Conservation (phyloP, 2,113 vertebrate genomes). For the Madoqua kirkii region DNA sequence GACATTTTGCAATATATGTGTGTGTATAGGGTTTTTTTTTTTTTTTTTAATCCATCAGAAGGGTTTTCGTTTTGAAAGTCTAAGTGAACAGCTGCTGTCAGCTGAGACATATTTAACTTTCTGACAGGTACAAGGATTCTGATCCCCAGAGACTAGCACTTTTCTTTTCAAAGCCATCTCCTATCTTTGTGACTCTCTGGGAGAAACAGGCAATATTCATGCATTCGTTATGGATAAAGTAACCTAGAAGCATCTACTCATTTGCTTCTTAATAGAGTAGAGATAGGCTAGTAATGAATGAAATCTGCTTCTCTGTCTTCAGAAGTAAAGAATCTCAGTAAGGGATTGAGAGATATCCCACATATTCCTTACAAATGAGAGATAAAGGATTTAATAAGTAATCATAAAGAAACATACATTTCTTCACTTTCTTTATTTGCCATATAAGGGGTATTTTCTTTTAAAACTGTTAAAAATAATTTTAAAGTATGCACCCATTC, state of each 20-base stretch:
- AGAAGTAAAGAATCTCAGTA: not conserved
- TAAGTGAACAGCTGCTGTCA: slow-evolving; percentile 71
- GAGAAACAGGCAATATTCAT: slow-evolving; percentile 22
- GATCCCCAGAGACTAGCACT: slow-evolving; percentile 65
- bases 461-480: not conserved
- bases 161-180: slow-evolving; percentile 74
- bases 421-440: slow-evolving; percentile 9
- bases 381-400: not conserved
- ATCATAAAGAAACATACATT: not conserved
- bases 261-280: slow-evolving; percentile 28
- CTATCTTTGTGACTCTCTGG: slow-evolving; percentile 48
- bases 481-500: not conserved
- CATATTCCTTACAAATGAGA: not conserved
- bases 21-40: not conserved
- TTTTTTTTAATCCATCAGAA: slow-evolving; percentile 50
- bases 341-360: not conserved
- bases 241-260: slow-evolving; percentile 27
- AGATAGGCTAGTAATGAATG: not conserved
- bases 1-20: not conserved
- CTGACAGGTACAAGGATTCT: slow-evolving; percentile 75
- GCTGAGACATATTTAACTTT: slow-evolving; percentile 74
- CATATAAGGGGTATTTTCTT: not conserved
- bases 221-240: slow-evolving; percentile 53
- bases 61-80: slow-evolving; percentile 51
- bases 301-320: not conserved